These are phyloP conservation scores for Drosophila guanche DNA, from an alignment of 1,140 invertebrate species.

Conservation along the genomic window DNA sequence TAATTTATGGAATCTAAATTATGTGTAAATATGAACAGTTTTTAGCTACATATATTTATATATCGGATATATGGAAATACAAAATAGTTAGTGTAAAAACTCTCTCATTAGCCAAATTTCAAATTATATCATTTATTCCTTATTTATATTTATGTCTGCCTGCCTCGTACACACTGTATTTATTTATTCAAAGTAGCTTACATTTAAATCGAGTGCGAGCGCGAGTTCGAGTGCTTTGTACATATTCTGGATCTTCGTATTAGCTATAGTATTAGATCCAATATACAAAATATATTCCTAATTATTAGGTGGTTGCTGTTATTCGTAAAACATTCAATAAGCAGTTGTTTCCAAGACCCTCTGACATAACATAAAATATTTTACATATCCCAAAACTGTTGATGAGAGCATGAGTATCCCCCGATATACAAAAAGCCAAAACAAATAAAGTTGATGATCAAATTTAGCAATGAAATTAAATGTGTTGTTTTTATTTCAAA, in stretches of 20 bases:
- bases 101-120: slow-evolving; percentile 78
- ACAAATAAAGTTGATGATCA: slow-evolving; percentile 11
- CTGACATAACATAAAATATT: slow-evolving; percentile 21
- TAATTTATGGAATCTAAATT: slow-evolving; percentile 50
- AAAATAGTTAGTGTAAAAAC: slow-evolving; percentile 58
- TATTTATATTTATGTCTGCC: slow-evolving; percentile 23
- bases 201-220: slow-evolving; percentile 14
- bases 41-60: slow-evolving; percentile 3
- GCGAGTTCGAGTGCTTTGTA: slow-evolving; percentile 49
- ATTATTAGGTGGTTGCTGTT: slow-evolving; percentile 53
- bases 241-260: slow-evolving; percentile 21
- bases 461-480: slow-evolving; percentile 29
- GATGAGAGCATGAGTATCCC: slow-evolving; percentile 36
- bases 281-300: slow-evolving; percentile 51
- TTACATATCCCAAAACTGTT: slow-evolving; percentile 48
- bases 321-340: slow-evolving; percentile 56
- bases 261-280: slow-evolving; percentile 31
- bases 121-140: slow-evolving; percentile 46
- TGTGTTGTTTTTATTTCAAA: slow-evolving; percentile 34
- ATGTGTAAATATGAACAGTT: slow-evolving; percentile 48
- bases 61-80: slow-evolving; percentile 12
- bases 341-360: slow-evolving; percentile 40
- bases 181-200: slow-evolving; percentile 55
- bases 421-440: slow-evolving; percentile 25
- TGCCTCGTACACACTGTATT: slow-evolving; percentile 17